Conservation (phyloP, 2,888 invertebrate genomes). For the Drosophila anomalipes region DNA sequence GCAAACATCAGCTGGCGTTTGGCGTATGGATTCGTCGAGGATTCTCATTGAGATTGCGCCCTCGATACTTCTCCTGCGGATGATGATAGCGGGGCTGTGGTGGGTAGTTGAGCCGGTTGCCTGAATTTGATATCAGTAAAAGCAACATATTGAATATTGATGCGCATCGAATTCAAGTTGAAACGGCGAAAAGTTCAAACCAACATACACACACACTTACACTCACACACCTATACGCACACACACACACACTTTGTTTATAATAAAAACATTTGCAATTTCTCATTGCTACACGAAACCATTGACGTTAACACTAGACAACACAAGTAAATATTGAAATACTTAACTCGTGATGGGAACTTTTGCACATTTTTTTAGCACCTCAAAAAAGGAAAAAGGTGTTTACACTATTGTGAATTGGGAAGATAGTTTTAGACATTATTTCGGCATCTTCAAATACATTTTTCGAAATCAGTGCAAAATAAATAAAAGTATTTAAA, state of each 20-base stretch:
- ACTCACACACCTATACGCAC: constrained; percentile 1
- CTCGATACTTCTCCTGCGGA: constrained; percentile 3
- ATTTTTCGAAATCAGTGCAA: background rate
- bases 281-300: constrained; percentile 53
- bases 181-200: constrained; percentile 69
- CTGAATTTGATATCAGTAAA: constrained; percentile 62
- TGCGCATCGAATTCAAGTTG: constrained; percentile 80
- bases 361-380: background rate
- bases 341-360: no score
- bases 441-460: background rate
- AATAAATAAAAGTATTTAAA: background rate
- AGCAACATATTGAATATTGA: constrained; percentile 80
- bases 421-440: background rate
- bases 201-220: constrained; percentile 16
- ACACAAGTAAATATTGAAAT: constrained; percentile 21
- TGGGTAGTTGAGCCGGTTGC: constrained; percentile 11
- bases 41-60: constrained; percentile 61
- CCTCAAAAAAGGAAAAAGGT: background rate
- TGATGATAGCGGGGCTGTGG: constrained; percentile 8
- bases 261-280: constrained; percentile 78
- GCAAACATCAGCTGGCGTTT: constrained; percentile 77
- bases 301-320: constrained; percentile 51
- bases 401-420: background rate
- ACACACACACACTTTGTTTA: constrained; percentile 62
- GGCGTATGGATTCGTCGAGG: constrained; percentile 65